Evolutionary conservation across 1,140 invertebrate species (phyloP).

Genomic region (Panagrolaimus sp.): DNA sequence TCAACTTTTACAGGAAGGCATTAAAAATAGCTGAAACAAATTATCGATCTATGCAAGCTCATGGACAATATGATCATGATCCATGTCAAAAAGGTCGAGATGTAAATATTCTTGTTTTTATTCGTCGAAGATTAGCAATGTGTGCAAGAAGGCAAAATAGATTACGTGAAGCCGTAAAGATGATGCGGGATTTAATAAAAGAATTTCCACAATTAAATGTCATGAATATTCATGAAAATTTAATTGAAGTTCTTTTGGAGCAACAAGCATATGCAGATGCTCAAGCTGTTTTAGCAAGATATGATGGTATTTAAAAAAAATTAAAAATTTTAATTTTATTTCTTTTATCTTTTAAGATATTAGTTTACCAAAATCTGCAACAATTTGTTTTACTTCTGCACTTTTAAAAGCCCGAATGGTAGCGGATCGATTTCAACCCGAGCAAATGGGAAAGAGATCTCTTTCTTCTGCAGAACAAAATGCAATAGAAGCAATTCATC

Average conservation of each 20-base stretch:
- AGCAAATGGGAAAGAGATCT: conserved; percentile 78
- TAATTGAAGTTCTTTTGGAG: conserved; percentile 88
- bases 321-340: conserved; percentile 25
- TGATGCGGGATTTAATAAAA: conserved; percentile 91
- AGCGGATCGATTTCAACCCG: conserved; percentile 78
- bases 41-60: conserved; percentile 73
- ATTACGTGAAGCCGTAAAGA: conserved; percentile 88
- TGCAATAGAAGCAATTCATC: conserved; percentile 89
- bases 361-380: conserved; percentile 85
- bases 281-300: conserved; percentile 88
- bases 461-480: conserved; percentile 82
- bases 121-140: conserved; percentile 88
- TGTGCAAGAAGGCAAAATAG: conserved; percentile 87
- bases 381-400: conserved; percentile 93
- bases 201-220: conserved; percentile 92
- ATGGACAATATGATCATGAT: conserved; percentile 28
- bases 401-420: conserved; percentile 84
- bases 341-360: conserved; percentile 68
- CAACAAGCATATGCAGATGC: conserved; percentile 94
- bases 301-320: conserved; percentile 68
- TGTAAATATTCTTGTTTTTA: conserved; percentile 89
- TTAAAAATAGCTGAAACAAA: conserved; percentile 79
- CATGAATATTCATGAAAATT: conserved; percentile 91
- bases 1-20: conserved; percentile 79
- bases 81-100: conserved; percentile 68